Evolutionary conservation across 2,888 invertebrate genomes (phyloP).

Genomic region (Heliconius ismenius): DNA sequence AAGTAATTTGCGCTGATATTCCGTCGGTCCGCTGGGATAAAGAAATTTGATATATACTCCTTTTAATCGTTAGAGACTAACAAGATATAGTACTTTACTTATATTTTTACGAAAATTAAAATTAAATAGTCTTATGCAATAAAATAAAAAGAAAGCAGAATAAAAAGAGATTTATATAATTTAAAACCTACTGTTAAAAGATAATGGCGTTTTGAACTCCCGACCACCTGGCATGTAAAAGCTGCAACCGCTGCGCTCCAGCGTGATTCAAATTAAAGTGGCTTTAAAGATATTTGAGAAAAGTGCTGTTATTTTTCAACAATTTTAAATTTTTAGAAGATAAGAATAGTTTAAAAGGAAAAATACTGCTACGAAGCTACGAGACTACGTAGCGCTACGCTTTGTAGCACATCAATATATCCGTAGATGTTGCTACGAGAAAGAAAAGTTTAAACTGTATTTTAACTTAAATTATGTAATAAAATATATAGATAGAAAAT

Average conservation of each 20-base stretch:
- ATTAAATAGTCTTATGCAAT: background rate
- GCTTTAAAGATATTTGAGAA: slow-evolving; percentile 4
- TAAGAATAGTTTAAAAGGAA: slow-evolving; percentile 20
- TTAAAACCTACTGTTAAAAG: too few relatives aligned
- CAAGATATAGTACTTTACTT: background rate
- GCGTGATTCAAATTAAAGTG: background rate
- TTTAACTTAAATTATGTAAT: background rate
- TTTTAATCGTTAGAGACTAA: slow-evolving; percentile 8
- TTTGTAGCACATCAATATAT: slow-evolving; percentile 23
- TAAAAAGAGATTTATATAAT: background rate
- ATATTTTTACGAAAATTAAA: background rate
- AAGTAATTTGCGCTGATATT: slow-evolving; percentile 18
- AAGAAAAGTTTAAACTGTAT: slow-evolving; percentile 24
- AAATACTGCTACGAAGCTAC: slow-evolving; percentile 23
- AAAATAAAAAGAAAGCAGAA: background rate
- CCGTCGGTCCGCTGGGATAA: slow-evolving; percentile 19
- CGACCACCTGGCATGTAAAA: background rate
- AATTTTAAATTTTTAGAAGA: slow-evolving; percentile 2
- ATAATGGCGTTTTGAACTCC: background rate
- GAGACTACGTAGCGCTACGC: slow-evolving; percentile 26
- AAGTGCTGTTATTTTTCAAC: slow-evolving; percentile 8
- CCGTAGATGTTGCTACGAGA: slow-evolving; percentile 27
- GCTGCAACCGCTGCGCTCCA: background rate
- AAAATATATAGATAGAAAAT: background rate
- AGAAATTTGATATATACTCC: slow-evolving; percentile 17